phyloP scores from a whole-genome alignment of 2,888 invertebrate genomes.

The Ditylenchus weischeri region DNA sequence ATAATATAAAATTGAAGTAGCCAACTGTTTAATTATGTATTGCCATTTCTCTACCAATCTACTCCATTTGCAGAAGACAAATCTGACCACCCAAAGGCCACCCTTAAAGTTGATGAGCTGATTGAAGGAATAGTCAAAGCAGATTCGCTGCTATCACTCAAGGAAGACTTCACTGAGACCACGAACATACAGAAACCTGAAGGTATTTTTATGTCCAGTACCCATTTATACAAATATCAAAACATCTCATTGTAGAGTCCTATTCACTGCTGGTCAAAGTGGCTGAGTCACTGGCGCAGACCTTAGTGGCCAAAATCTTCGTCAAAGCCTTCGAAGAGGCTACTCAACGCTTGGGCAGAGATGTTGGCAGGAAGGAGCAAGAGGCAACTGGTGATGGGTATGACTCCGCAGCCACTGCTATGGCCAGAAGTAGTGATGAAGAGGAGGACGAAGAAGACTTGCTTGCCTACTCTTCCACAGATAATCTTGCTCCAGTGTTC shows the following conservation, averaged over 20 bases:
- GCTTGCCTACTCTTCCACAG: constrained; percentile 8
- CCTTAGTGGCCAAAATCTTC: constrained; percentile 53
- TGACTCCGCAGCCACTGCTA: neutral
- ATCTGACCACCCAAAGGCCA: too few relatives aligned
- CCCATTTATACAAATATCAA: neutral
- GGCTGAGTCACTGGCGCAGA: constrained; percentile 53
- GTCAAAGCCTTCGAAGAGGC: constrained; percentile 50
- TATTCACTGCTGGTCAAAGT: constrained; percentile 54
- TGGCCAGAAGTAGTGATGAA: constrained; percentile 28
- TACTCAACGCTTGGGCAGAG: neutral
- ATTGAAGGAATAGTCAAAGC: constrained; percentile 28
- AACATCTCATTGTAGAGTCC: constrained; percentile 26
- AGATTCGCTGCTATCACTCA: constrained; percentile 12
- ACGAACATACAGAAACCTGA: constrained; percentile 37
- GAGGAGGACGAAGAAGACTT: constrained; percentile 25
- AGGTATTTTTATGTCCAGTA: constrained; percentile 7
- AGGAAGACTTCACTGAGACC: constrained; percentile 34
- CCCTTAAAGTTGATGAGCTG: neutral
- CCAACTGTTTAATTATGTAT: too few relatives aligned
- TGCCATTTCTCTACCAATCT: too few relatives aligned
- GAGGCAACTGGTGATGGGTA: neutral
- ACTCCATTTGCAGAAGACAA: too few relatives aligned
- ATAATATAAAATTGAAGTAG: too few relatives aligned
- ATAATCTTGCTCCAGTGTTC: constrained; percentile 29
- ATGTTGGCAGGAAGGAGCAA: neutral